phyloP scores from a whole-genome alignment of 1,140 invertebrate genomes.

The Meteorus sp. region DNA sequence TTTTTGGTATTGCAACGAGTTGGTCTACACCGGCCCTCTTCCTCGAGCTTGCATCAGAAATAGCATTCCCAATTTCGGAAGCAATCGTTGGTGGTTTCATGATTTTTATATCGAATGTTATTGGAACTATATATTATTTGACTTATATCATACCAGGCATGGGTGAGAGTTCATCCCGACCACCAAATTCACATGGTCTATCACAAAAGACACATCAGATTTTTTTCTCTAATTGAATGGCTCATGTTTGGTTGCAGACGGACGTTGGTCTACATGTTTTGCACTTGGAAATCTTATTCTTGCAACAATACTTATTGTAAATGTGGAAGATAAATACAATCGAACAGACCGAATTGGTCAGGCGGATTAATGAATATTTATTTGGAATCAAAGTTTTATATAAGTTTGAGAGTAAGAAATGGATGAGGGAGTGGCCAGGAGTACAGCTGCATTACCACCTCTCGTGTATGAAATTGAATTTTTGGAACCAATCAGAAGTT shows the following conservation, averaged over 20 bases:
- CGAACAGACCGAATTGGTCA: too few relatives aligned
- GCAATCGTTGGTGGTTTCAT: slow-evolving; percentile 57
- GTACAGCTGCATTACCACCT: too few relatives aligned
- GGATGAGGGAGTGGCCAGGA: too few relatives aligned
- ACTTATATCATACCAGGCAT: slow-evolving; percentile 52
- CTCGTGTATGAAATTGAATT: too few relatives aligned
- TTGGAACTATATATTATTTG: slow-evolving; percentile 50
- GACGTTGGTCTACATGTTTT: too few relatives aligned
- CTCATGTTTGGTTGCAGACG: neutral
- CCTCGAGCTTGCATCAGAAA: slow-evolving; percentile 58
- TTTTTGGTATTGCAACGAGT: slow-evolving; percentile 51
- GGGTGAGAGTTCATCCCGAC: slow-evolving; percentile 30
- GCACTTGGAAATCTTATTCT: too few relatives aligned
- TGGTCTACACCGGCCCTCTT: slow-evolving; percentile 57
- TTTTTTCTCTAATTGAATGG: neutral
- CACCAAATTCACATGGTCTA: neutral
- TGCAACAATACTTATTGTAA: too few relatives aligned
- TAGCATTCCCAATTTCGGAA: slow-evolving; percentile 59
- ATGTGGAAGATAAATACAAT: too few relatives aligned
- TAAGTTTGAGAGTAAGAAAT: too few relatives aligned
- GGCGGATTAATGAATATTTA: too few relatives aligned
- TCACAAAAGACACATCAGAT: neutral
- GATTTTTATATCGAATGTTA: slow-evolving; percentile 54
- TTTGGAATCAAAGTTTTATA: too few relatives aligned
- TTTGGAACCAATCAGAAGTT: too few relatives aligned